A percentile compares a stretch with the other conserved stretches of the same genome.
Conservation (phyloP, 2,797 vertebrate species). For the Tolypeutes matacus region DNA sequence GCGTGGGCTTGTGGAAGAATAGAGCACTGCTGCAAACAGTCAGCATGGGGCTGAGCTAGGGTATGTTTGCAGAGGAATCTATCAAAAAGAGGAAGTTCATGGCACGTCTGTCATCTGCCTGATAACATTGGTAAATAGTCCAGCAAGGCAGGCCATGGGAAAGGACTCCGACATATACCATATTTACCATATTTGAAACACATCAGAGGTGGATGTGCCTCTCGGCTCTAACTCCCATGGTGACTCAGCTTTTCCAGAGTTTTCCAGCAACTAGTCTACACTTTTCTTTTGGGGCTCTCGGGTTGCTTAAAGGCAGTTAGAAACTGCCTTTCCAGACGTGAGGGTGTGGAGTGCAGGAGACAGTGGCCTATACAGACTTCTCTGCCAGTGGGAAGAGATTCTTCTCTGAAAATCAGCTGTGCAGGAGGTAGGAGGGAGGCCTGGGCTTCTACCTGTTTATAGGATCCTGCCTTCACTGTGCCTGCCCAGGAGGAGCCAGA, state of each 20-base stretch:
- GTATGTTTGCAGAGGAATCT: constrained; percentile 22
- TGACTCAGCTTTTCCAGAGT: not conserved
- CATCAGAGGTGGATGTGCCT: not conserved
- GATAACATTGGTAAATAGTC: constrained; percentile 68
- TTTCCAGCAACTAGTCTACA: not conserved
- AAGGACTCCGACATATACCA: not conserved
- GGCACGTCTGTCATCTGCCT: not conserved
- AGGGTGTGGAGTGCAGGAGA: not conserved
- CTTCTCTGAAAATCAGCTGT: constrained; percentile 61
- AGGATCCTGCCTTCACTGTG: constrained; percentile 1
- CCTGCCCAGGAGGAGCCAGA: not conserved
- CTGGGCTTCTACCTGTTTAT: not conserved
- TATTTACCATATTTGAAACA: not conserved
- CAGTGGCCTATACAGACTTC: not conserved
- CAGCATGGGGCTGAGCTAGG: constrained; percentile 49
- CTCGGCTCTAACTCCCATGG: not conserved
- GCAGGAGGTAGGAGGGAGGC: not conserved
- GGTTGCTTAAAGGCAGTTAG: not conserved
- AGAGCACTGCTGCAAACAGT: not conserved
- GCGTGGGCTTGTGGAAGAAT: constrained; percentile 49
- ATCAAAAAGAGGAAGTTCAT: constrained; percentile 76
- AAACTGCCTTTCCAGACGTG: not conserved
- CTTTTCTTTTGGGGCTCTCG: not conserved
- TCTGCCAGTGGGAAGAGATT: not conserved
- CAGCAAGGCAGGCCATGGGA: not conserved